These are phyloP conservation scores for Erethizon dorsatum DNA, from an alignment of 2,797 vertebrate genomes.

Conservation along the genomic window DNA sequence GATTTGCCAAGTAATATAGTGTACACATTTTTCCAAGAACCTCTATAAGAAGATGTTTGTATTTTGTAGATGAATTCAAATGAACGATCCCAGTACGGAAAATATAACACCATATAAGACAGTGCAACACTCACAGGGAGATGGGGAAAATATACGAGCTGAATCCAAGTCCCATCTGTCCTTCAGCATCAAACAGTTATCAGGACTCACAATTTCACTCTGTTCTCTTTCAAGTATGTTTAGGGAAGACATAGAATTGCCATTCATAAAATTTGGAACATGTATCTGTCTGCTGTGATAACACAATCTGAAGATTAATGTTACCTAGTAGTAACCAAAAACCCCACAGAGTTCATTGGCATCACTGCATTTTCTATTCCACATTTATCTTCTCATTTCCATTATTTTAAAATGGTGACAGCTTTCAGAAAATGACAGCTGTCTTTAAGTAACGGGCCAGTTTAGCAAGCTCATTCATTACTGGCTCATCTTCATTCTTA, in stretches of 20 bases:
- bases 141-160: neutral
- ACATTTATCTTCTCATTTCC: constrained; percentile 41
- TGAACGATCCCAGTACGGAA: neutral
- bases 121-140: neutral
- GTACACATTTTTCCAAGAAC: neutral
- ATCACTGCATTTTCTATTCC: neutral
- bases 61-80: neutral
- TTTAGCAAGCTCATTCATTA: constrained; percentile 50
- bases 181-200: neutral
- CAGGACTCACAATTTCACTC: neutral
- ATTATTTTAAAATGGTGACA: neutral
- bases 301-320: neutral
- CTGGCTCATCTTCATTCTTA: constrained; percentile 31
- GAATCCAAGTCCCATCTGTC: neutral
- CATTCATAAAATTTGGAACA: constrained; percentile 30
- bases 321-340: neutral
- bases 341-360: fast-evolving
- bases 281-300: neutral
- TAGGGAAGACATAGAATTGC: neutral
- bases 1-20: neutral
- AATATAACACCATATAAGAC: neutral
- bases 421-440: constrained; percentile 37
- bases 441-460: constrained; percentile 22
- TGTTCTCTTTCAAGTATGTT: constrained; percentile 10
- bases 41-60: neutral